Conservation (phyloP, 2,113 vertebrate species). For the Burhinus bistriatus region DNA sequence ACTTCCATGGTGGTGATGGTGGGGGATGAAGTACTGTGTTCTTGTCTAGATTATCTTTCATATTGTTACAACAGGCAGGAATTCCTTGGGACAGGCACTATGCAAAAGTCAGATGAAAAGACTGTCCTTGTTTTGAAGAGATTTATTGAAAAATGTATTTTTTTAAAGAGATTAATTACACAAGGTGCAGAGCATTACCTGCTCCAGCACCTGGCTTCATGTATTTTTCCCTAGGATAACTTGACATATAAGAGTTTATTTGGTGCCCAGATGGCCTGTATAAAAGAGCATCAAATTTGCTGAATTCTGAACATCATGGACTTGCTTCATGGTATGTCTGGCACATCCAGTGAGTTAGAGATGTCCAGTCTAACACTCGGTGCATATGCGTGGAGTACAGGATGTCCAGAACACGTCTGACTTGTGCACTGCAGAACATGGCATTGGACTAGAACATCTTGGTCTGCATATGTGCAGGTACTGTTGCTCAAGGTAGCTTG, state of each 20-base stretch:
- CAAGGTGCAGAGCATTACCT: background rate
- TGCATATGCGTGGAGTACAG: fast-evolving
- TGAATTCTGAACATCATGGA: background rate
- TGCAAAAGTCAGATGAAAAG: background rate
- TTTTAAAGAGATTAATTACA: background rate
- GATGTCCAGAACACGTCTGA: background rate
- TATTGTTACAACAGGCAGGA: background rate
- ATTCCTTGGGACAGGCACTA: background rate
- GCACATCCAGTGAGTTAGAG: background rate
- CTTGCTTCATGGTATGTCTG: background rate
- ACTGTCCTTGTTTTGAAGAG: background rate
- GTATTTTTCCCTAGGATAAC: background rate
- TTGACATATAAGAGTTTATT: background rate
- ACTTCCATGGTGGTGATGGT: background rate
- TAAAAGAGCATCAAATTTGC: background rate
- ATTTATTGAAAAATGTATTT: background rate
- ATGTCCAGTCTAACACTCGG: background rate
- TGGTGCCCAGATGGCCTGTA: background rate
- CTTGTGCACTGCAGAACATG: background rate
- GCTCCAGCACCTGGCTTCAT: background rate
- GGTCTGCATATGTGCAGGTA: background rate
- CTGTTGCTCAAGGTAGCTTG: background rate
- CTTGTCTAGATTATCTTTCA: background rate
- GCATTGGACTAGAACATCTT: background rate
- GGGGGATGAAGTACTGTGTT: background rate